phyloP scores from a whole-genome alignment of 2,797 vertebrate species.

The Molossus alvarezi region DNA sequence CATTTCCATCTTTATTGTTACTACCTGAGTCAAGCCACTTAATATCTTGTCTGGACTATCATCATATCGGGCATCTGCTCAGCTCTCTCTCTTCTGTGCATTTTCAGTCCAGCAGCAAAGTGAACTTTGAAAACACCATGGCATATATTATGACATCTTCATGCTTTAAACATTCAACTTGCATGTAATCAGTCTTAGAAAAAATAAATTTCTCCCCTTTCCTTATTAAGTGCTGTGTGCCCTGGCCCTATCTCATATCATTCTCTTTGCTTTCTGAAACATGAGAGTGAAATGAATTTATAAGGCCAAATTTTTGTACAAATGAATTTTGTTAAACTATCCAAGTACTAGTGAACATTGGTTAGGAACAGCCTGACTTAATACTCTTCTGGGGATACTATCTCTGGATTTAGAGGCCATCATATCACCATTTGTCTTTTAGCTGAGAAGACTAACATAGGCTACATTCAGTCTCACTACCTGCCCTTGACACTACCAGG shows the following conservation, averaged over 20 bases:
- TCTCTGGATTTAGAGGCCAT: not conserved
- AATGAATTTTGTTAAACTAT: not conserved
- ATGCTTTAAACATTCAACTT: not conserved
- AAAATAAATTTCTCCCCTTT: not conserved
- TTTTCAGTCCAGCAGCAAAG: not conserved
- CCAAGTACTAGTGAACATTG: not conserved
- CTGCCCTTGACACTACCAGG: rapidly evolving
- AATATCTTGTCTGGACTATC: not conserved
- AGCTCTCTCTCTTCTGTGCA: not conserved
- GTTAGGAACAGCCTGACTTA: not conserved
- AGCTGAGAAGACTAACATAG: not conserved
- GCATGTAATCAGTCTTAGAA: not conserved
- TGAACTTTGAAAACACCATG: not conserved
- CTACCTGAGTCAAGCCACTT: not conserved
- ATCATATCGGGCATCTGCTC: not conserved
- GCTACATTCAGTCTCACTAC: rapidly evolving
- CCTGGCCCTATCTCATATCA: not conserved
- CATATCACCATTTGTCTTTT: not conserved
- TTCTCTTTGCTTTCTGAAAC: not conserved
- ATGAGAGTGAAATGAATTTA: not conserved
- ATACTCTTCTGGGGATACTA: not conserved
- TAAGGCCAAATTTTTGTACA: not conserved
- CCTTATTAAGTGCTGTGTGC: not conserved
- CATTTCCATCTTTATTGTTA: not conserved
- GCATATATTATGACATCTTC: not conserved